phyloP scores from a whole-genome alignment of 2,113 vertebrate genomes.

The Cebus imitator region DNA sequence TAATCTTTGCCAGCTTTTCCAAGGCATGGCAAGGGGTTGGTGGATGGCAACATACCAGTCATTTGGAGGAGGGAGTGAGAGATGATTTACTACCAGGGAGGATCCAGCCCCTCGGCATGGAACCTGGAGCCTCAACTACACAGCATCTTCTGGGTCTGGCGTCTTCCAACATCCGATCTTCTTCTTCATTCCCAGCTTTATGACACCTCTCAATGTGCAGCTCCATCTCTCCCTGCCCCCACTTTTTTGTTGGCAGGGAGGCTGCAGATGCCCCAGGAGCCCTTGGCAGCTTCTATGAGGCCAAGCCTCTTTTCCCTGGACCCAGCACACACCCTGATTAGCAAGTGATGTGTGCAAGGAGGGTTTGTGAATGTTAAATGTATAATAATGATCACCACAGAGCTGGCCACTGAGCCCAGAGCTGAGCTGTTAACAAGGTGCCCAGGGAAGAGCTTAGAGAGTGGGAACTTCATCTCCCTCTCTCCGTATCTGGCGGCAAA shows the following conservation, averaged over 20 bases:
- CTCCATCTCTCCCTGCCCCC: not conserved
- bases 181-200: conserved; percentile 46
- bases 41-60: conserved; percentile 64
- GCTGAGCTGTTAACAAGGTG: conserved; percentile 96
- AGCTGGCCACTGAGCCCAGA: conserved; percentile 81
- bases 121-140: conserved; percentile 35
- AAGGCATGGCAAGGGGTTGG: conserved; percentile 63
- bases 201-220: not conserved
- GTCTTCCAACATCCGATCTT: conserved; percentile 36
- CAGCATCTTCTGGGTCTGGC: conserved; percentile 47
- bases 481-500: conserved; percentile 87
- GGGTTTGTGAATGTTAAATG: conserved; percentile 92
- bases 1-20: conserved; percentile 74
- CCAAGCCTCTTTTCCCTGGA: conserved; percentile 85
- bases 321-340: conserved; percentile 86
- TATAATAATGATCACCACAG: conserved; percentile 85
- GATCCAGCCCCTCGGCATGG: conserved; percentile 59
- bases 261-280: not conserved
- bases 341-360: conserved; percentile 92
- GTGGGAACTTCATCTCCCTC: conserved; percentile 81
- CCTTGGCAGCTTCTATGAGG: conserved; percentile 48
- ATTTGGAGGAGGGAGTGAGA: conserved; percentile 25
- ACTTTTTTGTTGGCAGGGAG: conserved; percentile 50
- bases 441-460: conserved; percentile 95
- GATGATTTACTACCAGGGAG: conserved; percentile 61